These are phyloP conservation scores for Hypercompe scribonia DNA, from an alignment of 2,888 invertebrate genomes.

Conservation along the genomic window DNA sequence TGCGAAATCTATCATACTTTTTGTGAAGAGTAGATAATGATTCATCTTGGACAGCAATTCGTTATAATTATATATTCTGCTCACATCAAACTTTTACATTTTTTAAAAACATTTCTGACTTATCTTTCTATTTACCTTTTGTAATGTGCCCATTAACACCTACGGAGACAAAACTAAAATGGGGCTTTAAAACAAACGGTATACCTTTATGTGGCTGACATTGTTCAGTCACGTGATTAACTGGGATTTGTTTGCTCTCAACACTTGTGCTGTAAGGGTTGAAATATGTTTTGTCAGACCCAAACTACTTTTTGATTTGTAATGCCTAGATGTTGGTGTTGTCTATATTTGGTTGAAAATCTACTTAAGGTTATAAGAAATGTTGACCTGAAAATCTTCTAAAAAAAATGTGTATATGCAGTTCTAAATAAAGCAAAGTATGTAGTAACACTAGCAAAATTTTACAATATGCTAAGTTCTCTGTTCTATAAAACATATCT, in stretches of 20 bases:
- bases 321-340: conserved; percentile 11
- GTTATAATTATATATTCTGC: too few relatives aligned
- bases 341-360: not conserved
- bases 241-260: conserved; percentile 35
- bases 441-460: not conserved
- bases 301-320: conserved; percentile 22
- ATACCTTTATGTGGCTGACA: conserved; percentile 39
- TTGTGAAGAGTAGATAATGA: too few relatives aligned
- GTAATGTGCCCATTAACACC: conserved; percentile 21
- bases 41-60: too few relatives aligned
- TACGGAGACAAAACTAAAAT: conserved; percentile 48
- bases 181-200: conserved; percentile 48
- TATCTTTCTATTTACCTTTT: conserved; percentile 24
- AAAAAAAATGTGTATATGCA: too few relatives aligned
- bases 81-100: not conserved
- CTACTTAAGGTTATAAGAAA: not conserved
- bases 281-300: conserved; percentile 20
- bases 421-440: not conserved
- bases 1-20: too few relatives aligned
- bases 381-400: not conserved
- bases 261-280: conserved; percentile 18
- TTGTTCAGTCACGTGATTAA: conserved; percentile 41
- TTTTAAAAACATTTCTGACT: conserved; percentile 14
- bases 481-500: too few relatives aligned
- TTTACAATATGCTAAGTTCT: too few relatives aligned